Evolutionary conservation across 2,888 invertebrate genomes (phyloP), one percentile per base, ranked within the genome.

Genomic region (Lymantria dispar): DNA sequence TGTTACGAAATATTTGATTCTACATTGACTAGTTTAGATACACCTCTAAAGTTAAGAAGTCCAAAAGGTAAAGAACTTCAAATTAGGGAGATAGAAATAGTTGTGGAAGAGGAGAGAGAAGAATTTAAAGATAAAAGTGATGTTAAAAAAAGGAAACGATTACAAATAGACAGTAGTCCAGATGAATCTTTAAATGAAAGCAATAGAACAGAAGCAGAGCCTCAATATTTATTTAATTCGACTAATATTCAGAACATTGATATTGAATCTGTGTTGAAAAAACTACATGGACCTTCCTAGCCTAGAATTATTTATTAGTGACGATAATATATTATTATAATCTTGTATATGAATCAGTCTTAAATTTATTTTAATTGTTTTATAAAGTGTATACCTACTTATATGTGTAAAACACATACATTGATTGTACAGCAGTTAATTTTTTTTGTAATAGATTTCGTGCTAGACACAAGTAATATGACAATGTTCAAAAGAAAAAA

Each of bases 1-100:
- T 87, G 81, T 61, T 82, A 77, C 50, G 84, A 89, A 57, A 83
- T 91, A 68, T 91, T 91, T 67, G 88, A 90, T 68, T 91, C 91
- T 0, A 89, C 90, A 8, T 66, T 91, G 38, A 86, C 88, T 1
- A 90, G 90, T 63, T 75, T 91, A 62, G 90, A 91, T 60, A 90
- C 91, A 10, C 90, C 91, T 5, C 60, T 90, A 31, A 90, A 90
- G 67, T 44, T 60, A 5, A 60, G 54, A 47, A 80, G 76, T 61
- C 80, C 82, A 14, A 74, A 54, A 54, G 64, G 48, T 33, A 68
- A 47, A 43, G 68, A 74, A 13, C 56, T 60, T 39, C 79, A 78
- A 56, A 62, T 68, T 22, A 72, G 72, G 44, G 67, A 82, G n/a
- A 70, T 83, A 8, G 81, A 85, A 59, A 78, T 85, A 63, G 76